Evolutionary conservation across 2,888 invertebrate species (phyloP).

Genomic region (Rambutsinella grinnellia): DNA sequence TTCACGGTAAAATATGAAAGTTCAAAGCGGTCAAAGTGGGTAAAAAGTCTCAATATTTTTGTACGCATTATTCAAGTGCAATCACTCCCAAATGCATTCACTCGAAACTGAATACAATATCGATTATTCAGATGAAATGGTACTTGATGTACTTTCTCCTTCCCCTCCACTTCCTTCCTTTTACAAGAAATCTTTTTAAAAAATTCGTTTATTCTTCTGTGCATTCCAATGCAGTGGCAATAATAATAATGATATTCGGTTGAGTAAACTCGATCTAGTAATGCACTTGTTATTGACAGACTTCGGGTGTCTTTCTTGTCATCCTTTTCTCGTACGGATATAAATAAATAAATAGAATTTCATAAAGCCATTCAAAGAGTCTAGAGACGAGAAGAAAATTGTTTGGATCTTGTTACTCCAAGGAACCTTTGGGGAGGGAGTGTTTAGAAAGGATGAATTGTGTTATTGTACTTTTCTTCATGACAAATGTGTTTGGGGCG

Average conservation of each 20-base stretch:
- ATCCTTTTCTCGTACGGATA: neutral
- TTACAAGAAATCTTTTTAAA: neutral
- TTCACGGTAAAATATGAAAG: no score
- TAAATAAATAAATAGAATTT: conserved; percentile 14
- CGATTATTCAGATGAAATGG: conserved; percentile 49
- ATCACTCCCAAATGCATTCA: no score
- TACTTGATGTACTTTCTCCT: no score
- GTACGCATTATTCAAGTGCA: conserved; percentile 8
- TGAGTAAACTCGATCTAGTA: neutral
- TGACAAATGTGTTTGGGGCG: conserved; percentile 46
- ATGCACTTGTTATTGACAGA: conserved; percentile 23
- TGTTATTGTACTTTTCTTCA: conserved; percentile 34
- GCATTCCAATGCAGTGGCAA: conserved; percentile 28
- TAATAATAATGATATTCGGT: conserved; percentile 23
- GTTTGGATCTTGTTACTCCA: conserved; percentile 29
- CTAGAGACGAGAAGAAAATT: conserved; percentile 17
- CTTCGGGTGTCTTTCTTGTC: conserved; percentile 15
- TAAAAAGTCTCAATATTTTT: neutral
- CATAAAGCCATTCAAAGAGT: no score
- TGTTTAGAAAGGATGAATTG: conserved; percentile 38
- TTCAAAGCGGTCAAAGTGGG: no score
- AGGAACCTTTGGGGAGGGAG: conserved; percentile 1
- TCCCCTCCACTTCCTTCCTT: no score
- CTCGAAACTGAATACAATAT: no score
- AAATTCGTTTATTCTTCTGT: conserved; percentile 3